Percentiles rank a stretch among this genome's conserved stretches.
phyloP scores from a whole-genome alignment of 2,888 invertebrate genomes.

The Seira sanloemensis region DNA sequence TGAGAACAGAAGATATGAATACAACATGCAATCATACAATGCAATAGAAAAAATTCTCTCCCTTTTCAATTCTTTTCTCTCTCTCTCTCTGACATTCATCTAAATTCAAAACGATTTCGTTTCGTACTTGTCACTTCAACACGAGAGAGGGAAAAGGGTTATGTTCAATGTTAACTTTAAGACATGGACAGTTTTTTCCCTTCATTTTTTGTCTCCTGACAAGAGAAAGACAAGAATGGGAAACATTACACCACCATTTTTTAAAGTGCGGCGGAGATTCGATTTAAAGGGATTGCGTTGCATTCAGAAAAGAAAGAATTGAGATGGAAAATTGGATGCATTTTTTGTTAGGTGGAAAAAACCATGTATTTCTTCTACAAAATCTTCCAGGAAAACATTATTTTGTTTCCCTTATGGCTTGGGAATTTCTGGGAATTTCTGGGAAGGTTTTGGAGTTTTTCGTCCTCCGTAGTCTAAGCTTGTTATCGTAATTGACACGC shows the following conservation, averaged over 20 bases:
- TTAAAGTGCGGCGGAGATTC: not conserved
- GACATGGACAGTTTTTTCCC: not conserved
- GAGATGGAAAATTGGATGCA: not conserved
- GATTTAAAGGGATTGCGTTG: not conserved
- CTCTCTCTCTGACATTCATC: not conserved
- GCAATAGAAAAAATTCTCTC: too few species aligned
- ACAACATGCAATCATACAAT: too few species aligned
- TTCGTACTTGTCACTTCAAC: not conserved
- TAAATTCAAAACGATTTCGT: slow-evolving; percentile 10
- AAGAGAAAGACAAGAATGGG: not conserved
- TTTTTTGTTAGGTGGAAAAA: too few species aligned
- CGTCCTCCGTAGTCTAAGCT: slow-evolving; percentile 7
- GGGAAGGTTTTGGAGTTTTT: not conserved
- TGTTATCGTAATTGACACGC: slow-evolving; percentile 22
- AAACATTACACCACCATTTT: slow-evolving; percentile 13
- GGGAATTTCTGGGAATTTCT: not conserved
- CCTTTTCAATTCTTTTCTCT: slow-evolving; percentile 1
- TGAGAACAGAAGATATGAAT: too few species aligned
- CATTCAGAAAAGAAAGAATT: too few species aligned
- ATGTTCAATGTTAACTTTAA: not conserved
- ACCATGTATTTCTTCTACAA: too few species aligned
- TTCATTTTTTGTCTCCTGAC: slow-evolving; percentile 11
- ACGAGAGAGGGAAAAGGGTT: slow-evolving; percentile 22
- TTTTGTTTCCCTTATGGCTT: too few species aligned
- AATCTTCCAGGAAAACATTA: too few species aligned